phyloP scores from a whole-genome alignment of 2,113 vertebrate species.

The Mesoclemmys tuberculata region DNA sequence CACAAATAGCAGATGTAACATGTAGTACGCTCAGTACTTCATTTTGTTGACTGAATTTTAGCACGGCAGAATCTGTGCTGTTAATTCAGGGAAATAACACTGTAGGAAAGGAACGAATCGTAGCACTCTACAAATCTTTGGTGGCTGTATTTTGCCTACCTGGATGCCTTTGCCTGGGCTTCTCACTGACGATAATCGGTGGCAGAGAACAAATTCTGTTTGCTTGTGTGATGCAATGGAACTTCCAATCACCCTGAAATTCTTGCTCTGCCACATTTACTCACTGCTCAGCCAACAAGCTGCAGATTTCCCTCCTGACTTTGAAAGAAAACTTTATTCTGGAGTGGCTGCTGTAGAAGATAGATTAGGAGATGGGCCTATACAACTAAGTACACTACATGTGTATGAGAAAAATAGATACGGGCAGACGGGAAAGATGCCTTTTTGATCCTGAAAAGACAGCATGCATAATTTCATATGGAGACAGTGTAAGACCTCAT shows the following conservation, averaged over 20 bases:
- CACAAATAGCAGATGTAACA: background rate
- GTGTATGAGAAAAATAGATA: constrained; percentile 40
- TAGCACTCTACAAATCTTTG: background rate
- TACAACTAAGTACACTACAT: constrained; percentile 34
- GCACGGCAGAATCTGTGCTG: background rate
- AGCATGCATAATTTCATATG: constrained; percentile 42
- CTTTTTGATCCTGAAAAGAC: constrained; percentile 17
- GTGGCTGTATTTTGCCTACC: background rate
- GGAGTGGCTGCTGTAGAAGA: background rate
- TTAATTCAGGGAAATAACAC: background rate
- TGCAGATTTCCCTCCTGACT: background rate
- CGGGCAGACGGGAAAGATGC: constrained; percentile 15
- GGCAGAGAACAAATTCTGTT: background rate
- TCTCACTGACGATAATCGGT: background rate
- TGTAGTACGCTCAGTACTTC: background rate
- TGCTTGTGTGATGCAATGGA: background rate
- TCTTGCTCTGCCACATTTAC: background rate
- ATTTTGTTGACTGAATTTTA: background rate
- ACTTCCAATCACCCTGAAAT: constrained; percentile 14
- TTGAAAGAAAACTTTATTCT: background rate
- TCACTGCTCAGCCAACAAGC: background rate
- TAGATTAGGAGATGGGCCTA: constrained; percentile 34
- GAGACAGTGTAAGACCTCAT: constrained; percentile 22
- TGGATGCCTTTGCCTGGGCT: background rate
- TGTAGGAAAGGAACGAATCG: background rate